These are phyloP conservation scores for Electrophaes corylata DNA, from an alignment of 2,888 invertebrate genomes.

Conservation along the genomic window DNA sequence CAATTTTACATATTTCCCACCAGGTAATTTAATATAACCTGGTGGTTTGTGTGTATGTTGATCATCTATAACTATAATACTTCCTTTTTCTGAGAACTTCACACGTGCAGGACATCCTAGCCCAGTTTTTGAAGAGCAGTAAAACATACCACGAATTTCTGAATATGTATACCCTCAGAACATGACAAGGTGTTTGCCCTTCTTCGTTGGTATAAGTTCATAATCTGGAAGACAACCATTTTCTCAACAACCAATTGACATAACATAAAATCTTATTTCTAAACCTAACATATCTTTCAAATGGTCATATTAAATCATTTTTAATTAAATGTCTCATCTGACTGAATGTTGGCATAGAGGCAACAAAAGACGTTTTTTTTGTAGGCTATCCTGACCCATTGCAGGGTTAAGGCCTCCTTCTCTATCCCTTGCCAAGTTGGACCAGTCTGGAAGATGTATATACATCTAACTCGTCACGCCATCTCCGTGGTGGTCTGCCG, in stretches of 20 bases:
- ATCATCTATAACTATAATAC: neutral
- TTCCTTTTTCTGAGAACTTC: conserved; percentile 3
- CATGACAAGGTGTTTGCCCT: conserved; percentile 44
- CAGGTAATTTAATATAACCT: neutral
- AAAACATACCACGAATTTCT: conserved; percentile 11
- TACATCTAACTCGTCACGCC: too few relatives aligned
- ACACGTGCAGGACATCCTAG: conserved; percentile 12
- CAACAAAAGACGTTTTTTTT: too few relatives aligned
- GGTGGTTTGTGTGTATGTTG: conserved; percentile 15
- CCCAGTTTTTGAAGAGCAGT: conserved; percentile 14
- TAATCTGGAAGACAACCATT: conserved; percentile 29
- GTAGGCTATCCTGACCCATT: too few relatives aligned
- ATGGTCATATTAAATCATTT: too few relatives aligned
- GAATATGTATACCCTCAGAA: conserved; percentile 46
- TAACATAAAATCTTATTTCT: neutral
- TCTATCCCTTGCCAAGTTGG: too few relatives aligned
- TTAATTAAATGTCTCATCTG: too few relatives aligned
- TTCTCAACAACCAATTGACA: neutral
- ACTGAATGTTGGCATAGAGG: too few relatives aligned
- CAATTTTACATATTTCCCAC: conserved; percentile 10
- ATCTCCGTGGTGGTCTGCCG: too few relatives aligned
- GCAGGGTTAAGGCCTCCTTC: too few relatives aligned
- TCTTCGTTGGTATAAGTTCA: conserved; percentile 43
- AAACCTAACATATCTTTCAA: too few relatives aligned
- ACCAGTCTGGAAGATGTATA: too few relatives aligned